Evolutionary conservation across 2,888 invertebrate genomes (phyloP), one percentile per base, ranked within the genome.

Genomic region (Macrophya annulata): DNA sequence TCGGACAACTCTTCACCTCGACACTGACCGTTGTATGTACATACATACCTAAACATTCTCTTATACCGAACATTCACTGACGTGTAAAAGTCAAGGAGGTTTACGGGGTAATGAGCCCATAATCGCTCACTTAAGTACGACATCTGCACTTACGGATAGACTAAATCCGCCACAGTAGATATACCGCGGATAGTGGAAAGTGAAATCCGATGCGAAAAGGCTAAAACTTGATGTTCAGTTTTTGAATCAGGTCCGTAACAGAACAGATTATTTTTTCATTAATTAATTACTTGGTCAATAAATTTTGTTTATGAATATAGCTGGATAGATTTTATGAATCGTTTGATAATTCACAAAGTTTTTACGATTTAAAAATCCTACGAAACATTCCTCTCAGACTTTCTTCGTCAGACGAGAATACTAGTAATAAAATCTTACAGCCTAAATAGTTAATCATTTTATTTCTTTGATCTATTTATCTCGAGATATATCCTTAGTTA

Each of bases 31-130:
- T 76, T 76, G 51, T 25, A 51, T 17, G 51, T 17, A 31, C 43
- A 51, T 25, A n/a, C n/a, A n/a, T n/a, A n/a, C n/a, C n/a, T n/a
- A 17, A 51, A 72, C 51, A 9, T 48, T 51, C 51, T 45, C 51
- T 77, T 31, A 6, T 4, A 72, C 31, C 12, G 9, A 55, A 37
- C 77, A 51, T 51, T 77, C 48, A 77, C 17, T 77, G 37, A 25
- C 77, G 17, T 77, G 77, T 77, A 55, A 48, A 55, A 77, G 77
- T 77, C 77, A 43, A 81, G 62, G 37, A 81, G 81, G 62, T 59
- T 81, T 10, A 55, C 43, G n/a, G 12, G 4, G 43, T 43, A 51
- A 40, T 62, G 43, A 43, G 31, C 43, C 81, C 62, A 15, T 62
- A 43, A 81, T 81, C 43, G 43, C 81, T 62, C 43, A 81, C 81